Evolutionary conservation across 1,140 invertebrate genomes (phyloP).

Genomic region (Sitobion miscanthi): DNA sequence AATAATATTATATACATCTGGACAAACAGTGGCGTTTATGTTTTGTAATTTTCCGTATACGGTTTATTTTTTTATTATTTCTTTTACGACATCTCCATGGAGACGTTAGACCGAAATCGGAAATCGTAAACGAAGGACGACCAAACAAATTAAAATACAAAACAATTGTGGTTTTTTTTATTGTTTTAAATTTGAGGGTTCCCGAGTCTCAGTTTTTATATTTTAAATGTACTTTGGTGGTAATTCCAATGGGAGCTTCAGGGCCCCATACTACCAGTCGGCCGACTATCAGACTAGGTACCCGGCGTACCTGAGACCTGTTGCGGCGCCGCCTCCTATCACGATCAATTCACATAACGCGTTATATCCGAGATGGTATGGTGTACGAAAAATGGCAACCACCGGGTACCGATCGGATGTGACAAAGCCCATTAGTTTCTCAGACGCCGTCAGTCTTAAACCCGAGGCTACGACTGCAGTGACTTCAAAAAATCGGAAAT

Average conservation of each 20-base stretch:
- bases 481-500: not conserved
- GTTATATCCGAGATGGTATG: not conserved
- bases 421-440: not conserved
- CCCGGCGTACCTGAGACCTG: not conserved
- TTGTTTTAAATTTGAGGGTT: not conserved
- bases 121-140: not conserved
- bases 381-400: not conserved
- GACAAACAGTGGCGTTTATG: not conserved
- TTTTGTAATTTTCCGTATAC: not conserved
- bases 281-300: not conserved
- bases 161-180: not conserved
- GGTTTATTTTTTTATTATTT: not conserved
- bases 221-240: not conserved
- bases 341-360: not conserved
- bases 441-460: no score
- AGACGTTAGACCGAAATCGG: constrained; percentile 9
- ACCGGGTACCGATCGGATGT: not conserved
- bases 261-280: not conserved
- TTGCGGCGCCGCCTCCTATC: not conserved
- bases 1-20: not conserved
- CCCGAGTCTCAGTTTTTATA: not conserved
- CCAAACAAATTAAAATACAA: not conserved
- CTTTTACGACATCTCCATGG: constrained; percentile 18
- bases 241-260: not conserved
- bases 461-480: not conserved